These are phyloP conservation scores for Ophion ventricosus DNA, from an alignment of 2,888 invertebrate genomes.

Conservation along the genomic window DNA sequence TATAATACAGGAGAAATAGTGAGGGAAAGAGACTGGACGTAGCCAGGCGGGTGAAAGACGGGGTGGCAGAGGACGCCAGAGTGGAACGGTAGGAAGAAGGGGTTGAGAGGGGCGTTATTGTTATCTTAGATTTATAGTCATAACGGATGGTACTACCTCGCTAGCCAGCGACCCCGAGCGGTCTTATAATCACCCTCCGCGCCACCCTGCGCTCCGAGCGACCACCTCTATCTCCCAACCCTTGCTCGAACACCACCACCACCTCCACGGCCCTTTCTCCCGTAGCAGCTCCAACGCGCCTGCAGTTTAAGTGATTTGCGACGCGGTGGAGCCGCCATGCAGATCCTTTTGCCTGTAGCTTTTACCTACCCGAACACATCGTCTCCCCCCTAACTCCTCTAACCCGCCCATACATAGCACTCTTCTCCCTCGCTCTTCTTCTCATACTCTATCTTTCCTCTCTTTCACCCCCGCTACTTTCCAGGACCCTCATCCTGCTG, in stretches of 20 bases:
- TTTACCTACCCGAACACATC: slow-evolving; percentile 62
- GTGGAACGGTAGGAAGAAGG: slow-evolving; percentile 69
- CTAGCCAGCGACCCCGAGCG: slow-evolving; percentile 83
- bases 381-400: slow-evolving; percentile 55
- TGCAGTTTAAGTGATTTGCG: slow-evolving; percentile 84
- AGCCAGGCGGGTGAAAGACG: slow-evolving; percentile 25
- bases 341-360: slow-evolving; percentile 82
- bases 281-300: slow-evolving; percentile 78
- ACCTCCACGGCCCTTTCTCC: slow-evolving; percentile 67
- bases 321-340: slow-evolving; percentile 83
- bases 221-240: slow-evolving; percentile 67
- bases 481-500: slow-evolving; percentile 60
- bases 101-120: slow-evolving; percentile 81
- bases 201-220: slow-evolving; percentile 72
- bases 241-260: slow-evolving; percentile 74
- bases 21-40: slow-evolving; percentile 54
- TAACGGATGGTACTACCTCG: slow-evolving; percentile 83
- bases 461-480: slow-evolving; percentile 56
- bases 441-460: slow-evolving; percentile 51
- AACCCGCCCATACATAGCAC: slow-evolving; percentile 39
- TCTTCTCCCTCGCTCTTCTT: slow-evolving; percentile 24
- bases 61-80: slow-evolving; percentile 60
- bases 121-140: slow-evolving; percentile 84
- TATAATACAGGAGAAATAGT: slow-evolving; percentile 51
- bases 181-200: slow-evolving; percentile 83